A percentile compares a stretch with the other conserved stretches of the same genome.
phyloP scores from a whole-genome alignment of 2,888 invertebrate genomes.

The Diplolepis rosae region DNA sequence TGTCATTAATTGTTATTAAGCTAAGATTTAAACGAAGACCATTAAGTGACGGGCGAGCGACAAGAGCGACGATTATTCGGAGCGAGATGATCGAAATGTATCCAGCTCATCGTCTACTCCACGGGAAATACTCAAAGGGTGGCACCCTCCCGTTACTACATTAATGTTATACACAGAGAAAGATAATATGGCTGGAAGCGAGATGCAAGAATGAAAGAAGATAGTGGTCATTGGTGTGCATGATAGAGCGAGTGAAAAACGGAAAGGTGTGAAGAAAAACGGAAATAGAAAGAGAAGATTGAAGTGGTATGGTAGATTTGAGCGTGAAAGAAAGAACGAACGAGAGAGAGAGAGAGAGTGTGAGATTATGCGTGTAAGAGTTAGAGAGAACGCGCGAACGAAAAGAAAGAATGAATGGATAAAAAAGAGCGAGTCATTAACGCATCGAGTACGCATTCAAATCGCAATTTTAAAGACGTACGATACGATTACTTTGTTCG shows the following conservation, averaged over 20 bases:
- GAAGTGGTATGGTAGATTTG: constrained; percentile 20
- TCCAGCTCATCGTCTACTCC: constrained; percentile 53
- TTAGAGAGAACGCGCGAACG: constrained; percentile 14
- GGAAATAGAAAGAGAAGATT: constrained; percentile 13
- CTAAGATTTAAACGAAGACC: constrained; percentile 59
- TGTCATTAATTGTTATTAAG: constrained; percentile 71
- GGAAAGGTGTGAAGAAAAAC: constrained; percentile 18
- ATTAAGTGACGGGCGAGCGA: constrained; percentile 50
- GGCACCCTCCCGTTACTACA: constrained; percentile 59
- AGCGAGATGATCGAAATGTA: constrained; percentile 38
- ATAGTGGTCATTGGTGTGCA: constrained; percentile 46
- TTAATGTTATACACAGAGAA: constrained; percentile 61
- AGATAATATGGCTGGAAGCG: constrained; percentile 12
- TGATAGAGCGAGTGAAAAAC: constrained; percentile 46
- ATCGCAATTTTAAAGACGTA: constrained; percentile 51
- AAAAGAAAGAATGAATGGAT: constrained; percentile 6
- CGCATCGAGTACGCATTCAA: constrained; percentile 46
- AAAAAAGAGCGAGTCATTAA: constrained; percentile 27
- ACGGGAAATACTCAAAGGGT: constrained; percentile 56
- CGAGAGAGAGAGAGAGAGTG: constrained; percentile 23
- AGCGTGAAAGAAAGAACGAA: constrained; percentile 25
- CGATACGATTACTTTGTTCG: constrained; percentile 55
- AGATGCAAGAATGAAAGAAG: constrained; percentile 37
- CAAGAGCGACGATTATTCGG: constrained; percentile 42
- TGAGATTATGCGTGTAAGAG: not conserved